Conservation (phyloP, 1,140 invertebrate genomes). For the Ganaspis sp. region DNA sequence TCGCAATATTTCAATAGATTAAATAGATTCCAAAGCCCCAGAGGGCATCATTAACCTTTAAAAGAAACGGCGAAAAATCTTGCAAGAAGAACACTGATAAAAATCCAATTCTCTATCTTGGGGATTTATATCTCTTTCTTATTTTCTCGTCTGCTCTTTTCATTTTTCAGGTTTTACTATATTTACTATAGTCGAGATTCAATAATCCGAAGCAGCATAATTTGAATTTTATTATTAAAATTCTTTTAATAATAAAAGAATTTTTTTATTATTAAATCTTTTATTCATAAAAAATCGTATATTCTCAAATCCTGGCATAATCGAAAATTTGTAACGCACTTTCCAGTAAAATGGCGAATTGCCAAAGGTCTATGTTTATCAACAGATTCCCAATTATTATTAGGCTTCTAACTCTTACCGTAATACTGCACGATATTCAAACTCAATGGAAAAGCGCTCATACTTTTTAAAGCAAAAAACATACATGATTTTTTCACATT, state of each 20-base stretch:
- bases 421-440: not conserved
- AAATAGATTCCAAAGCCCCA: not conserved
- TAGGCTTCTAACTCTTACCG: not conserved
- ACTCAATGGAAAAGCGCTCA: too few species aligned
- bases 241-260: too few species aligned
- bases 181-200: not conserved
- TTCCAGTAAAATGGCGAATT: not conserved
- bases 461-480: too few species aligned
- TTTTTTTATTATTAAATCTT: too few species aligned
- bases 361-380: not conserved
- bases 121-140: not conserved
- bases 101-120: not conserved
- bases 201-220: too few species aligned
- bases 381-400: not conserved
- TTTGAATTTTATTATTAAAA: too few species aligned
- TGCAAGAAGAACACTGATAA: not conserved
- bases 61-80: not conserved
- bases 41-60: constrained; percentile 20
- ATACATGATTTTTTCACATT: too few species aligned
- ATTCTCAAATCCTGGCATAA: too few species aligned
- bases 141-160: not conserved
- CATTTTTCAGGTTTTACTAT: not conserved
- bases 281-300: too few species aligned
- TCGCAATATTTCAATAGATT: not conserved
- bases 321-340: too few species aligned